Evolutionary conservation across 2,888 invertebrate species (phyloP), one percentile per base, ranked within the genome.

Genomic region (Siphlonurus alternatus): DNA sequence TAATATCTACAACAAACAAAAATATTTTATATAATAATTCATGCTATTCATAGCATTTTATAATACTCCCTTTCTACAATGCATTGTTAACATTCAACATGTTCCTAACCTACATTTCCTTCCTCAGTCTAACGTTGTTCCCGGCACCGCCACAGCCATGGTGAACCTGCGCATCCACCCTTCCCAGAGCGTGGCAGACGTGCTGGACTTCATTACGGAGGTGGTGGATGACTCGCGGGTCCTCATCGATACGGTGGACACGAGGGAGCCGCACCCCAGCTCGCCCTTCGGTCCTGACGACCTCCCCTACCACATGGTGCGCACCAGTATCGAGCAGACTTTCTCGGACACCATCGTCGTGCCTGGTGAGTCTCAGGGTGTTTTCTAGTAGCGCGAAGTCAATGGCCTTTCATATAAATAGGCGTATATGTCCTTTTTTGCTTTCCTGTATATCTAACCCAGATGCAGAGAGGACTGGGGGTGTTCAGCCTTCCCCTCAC

Each of bases 141-240:
- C 79, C 2, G 72, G 74, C 18, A 68, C 70, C 3, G 79, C 78
- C 15, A 70, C 68, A 53, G 79, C 78, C 3, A 69, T 73, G 22
- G 72, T 79, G 22, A 79, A 79, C 69, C 78, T 79, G 65, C 71
- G 78, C 51, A 73, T 79, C 25, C 78, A 79, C 69, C 77, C 78
- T 7, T 71, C 75, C 7, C 75, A 78, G 69, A 73, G 74, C 20
- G 70, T 77, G 2, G 69, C 73, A 65, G 74, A 78, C 69, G 78
- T 71, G 7, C 24, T 73, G 5, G 69, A 70, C 53, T 69, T 70
- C 68, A 73, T 74, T 61, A 65, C 66, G n/a, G 65, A 68, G 2
- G 67, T 72, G 2, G 72, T 74, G 56, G 67, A 69, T 64, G 74
- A 75, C 66, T 73, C 74, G 2, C 68, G 75, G 25, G 74, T 69